Evolutionary conservation across 2,797 vertebrate genomes (phyloP).

Genomic region (Okamejei kenojei): DNA sequence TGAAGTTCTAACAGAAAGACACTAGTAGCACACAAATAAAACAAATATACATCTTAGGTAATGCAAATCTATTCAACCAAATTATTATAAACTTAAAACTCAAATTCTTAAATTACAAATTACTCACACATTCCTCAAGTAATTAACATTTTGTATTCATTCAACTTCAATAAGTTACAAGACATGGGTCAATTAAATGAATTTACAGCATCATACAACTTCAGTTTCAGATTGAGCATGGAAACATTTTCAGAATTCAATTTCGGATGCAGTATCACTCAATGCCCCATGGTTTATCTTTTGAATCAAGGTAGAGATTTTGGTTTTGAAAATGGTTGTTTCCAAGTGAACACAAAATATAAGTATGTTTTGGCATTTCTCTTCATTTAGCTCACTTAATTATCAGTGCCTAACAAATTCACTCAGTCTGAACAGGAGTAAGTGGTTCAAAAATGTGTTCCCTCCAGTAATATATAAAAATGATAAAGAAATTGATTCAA

Average conservation of each 20-base stretch:
- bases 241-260: conserved; percentile 25
- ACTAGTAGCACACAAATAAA: not conserved
- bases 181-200: conserved; percentile 28
- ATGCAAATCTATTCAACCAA: not conserved
- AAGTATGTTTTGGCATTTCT: not conserved
- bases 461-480: not conserved
- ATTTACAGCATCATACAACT: conserved; percentile 28
- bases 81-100: not conserved
- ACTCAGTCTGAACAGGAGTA: not conserved
- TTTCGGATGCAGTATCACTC: conserved; percentile 35
- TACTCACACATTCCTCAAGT: conserved; percentile 30
- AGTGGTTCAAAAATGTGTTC: not conserved
- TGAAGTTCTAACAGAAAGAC: not conserved
- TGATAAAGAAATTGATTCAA: not conserved
- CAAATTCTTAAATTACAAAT: conserved; percentile 27
- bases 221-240: conserved; percentile 28
- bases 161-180: conserved; percentile 30
- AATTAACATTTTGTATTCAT: conserved; percentile 31
- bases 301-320: not conserved
- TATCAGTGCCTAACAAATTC: not conserved
- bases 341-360: conserved; percentile 10
- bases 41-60: not conserved
- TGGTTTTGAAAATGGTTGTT: not conserved
- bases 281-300: conserved; percentile 28
- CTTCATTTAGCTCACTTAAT: not conserved